Evolutionary conservation across 1,140 invertebrate genomes (phyloP).

Genomic region (Arctopsyche grandis): DNA sequence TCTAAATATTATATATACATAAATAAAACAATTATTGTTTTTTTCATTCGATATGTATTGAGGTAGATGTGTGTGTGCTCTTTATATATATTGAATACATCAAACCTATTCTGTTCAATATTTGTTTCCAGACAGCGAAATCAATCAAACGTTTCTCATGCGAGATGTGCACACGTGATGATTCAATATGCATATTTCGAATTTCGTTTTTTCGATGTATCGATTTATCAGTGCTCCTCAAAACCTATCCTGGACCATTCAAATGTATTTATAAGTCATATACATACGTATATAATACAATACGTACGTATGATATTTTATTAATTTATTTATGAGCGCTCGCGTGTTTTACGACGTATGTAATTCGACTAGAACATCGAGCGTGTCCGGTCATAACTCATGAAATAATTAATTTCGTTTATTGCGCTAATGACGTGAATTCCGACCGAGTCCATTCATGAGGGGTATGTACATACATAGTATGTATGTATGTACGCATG

Average conservation of each 20-base stretch:
- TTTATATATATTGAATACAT: no score
- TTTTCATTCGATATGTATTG: no score
- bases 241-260: no score
- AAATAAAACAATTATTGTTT: no score
- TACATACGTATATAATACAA: slow-evolving; percentile 5
- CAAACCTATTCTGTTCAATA: neutral
- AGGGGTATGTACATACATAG: no score
- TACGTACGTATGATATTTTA: slow-evolving; percentile 7
- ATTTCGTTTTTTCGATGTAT: slow-evolving; percentile 35
- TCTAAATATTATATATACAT: no score
- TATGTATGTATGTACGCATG: no score
- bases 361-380: slow-evolving; percentile 9
- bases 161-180: slow-evolving; percentile 33
- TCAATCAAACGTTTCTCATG: slow-evolving; percentile 34
- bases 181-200: slow-evolving; percentile 42
- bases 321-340: slow-evolving; percentile 24
- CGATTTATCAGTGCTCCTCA: slow-evolving; percentile 41
- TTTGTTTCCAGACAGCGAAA: slow-evolving; percentile 31
- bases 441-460: no score
- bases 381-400: slow-evolving; percentile 18
- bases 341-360: slow-evolving; percentile 20
- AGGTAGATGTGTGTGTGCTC: no score
- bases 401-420: slow-evolving; percentile 25
- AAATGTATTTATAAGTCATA: neutral
- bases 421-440: slow-evolving; percentile 16